These are phyloP conservation scores for Lycaena phlaeas DNA, from an alignment of 2,888 invertebrate species.

Conservation along the genomic window DNA sequence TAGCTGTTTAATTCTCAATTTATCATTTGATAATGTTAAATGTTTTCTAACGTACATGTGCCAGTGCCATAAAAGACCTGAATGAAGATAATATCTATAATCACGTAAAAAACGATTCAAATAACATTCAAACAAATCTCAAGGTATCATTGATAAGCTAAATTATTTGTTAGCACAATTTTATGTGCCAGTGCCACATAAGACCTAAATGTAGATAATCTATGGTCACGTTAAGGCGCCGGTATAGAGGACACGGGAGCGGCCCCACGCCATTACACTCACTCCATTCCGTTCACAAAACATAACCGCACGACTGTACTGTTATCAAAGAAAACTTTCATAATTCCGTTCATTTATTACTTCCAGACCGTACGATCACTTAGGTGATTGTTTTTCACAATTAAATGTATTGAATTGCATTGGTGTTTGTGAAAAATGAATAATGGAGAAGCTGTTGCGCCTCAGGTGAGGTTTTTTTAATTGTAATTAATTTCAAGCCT, in stretches of 20 bases:
- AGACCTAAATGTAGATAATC: not conserved
- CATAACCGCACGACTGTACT: conserved; percentile 68
- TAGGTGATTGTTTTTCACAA: not conserved
- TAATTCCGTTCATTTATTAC: too few relatives aligned
- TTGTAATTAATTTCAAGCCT: not conserved
- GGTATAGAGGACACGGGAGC: conserved; percentile 39
- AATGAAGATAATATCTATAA: too few relatives aligned
- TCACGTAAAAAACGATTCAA: too few relatives aligned
- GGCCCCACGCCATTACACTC: conserved; percentile 46
- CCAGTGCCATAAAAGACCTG: too few relatives aligned
- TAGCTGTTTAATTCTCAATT: too few relatives aligned
- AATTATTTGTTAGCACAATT: too few relatives aligned
- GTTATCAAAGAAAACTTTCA: conserved; percentile 25
- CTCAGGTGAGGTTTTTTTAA: conserved; percentile 2
- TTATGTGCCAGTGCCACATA: too few relatives aligned
- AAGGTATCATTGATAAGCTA: too few relatives aligned
- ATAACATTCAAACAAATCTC: too few relatives aligned
- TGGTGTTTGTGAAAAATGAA: not conserved
- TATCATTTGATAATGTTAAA: too few relatives aligned
- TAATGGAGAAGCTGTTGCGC: conserved; percentile 5
- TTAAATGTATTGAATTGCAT: not conserved
- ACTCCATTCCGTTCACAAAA: conserved; percentile 66
- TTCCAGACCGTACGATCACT: conserved; percentile 4
- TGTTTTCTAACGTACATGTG: too few relatives aligned
- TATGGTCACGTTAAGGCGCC: conserved; percentile 19